Evolutionary conservation across 1,140 invertebrate species (phyloP).

Genomic region (Pentalonia nigronervosa): DNA sequence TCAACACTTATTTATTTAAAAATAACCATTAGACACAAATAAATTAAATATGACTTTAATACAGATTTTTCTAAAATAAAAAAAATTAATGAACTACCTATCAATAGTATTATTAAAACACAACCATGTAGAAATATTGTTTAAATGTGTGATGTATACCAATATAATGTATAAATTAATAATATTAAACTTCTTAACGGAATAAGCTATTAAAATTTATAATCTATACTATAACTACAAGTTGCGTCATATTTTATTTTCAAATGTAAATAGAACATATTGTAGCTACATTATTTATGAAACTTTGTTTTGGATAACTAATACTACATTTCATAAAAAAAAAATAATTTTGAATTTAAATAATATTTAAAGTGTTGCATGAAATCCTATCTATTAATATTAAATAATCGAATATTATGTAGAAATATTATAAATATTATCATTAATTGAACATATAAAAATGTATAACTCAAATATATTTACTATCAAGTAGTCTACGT

Average conservation of each 20-base stretch:
- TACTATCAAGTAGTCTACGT: too few relatives aligned
- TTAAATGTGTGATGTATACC: background rate
- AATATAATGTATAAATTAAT: background rate
- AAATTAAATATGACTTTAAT: background rate
- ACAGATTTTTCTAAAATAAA: too few relatives aligned
- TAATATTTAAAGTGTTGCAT: too few relatives aligned
- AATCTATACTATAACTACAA: background rate
- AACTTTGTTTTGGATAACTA: too few relatives aligned
- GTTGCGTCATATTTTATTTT: background rate
- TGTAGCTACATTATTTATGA: background rate
- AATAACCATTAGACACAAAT: background rate
- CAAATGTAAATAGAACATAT: background rate
- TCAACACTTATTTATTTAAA: background rate
- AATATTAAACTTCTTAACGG: background rate
- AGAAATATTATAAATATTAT: too few relatives aligned
- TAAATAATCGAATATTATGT: too few relatives aligned
- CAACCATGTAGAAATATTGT: background rate
- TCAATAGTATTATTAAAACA: background rate
- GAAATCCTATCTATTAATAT: too few relatives aligned
- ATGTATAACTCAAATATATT: too few relatives aligned
- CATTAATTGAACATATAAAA: too few relatives aligned
- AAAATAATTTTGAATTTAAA: too few relatives aligned
- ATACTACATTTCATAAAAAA: too few relatives aligned
- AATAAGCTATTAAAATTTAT: background rate
- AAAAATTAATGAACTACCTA: background rate